A percentile compares a stretch with the other conserved stretches of the same genome.
Conservation (phyloP, 2,113 vertebrate species). For the Zosterops borbonicus region DNA sequence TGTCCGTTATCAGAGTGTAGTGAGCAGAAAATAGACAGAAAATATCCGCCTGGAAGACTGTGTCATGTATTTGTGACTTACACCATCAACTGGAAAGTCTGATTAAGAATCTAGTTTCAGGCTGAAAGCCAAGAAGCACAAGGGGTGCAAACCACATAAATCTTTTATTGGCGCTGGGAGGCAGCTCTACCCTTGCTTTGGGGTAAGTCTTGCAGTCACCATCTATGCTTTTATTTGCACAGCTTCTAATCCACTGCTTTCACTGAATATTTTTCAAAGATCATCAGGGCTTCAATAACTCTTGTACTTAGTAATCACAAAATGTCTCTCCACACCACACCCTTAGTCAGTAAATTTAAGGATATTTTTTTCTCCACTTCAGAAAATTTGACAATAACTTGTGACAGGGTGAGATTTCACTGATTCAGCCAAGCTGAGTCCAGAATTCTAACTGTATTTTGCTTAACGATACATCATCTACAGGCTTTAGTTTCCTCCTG, state of each 20-base stretch:
- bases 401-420: background rate
- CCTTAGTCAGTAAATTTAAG: background rate
- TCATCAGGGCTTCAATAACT: background rate
- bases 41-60: background rate
- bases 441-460: background rate
- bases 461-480: conserved; percentile 16
- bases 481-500: conserved; percentile 30
- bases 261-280: background rate
- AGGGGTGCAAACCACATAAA: background rate
- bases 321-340: background rate
- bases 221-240: background rate
- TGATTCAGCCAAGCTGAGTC: background rate
- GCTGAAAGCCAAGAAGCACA: background rate
- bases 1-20: background rate
- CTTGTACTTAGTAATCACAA: background rate
- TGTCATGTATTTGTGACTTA: background rate
- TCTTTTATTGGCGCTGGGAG: background rate
- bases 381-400: background rate
- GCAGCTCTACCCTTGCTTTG: background rate
- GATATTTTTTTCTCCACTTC: background rate
- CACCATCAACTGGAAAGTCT: background rate
- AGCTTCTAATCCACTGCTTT: background rate
- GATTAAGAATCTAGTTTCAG: background rate
- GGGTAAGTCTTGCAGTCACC: background rate
- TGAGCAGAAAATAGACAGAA: background rate